Evolutionary conservation across 2,113 vertebrate species (phyloP), one percentile per base, ranked within the genome.

Genomic region (Mobula hypostoma): DNA sequence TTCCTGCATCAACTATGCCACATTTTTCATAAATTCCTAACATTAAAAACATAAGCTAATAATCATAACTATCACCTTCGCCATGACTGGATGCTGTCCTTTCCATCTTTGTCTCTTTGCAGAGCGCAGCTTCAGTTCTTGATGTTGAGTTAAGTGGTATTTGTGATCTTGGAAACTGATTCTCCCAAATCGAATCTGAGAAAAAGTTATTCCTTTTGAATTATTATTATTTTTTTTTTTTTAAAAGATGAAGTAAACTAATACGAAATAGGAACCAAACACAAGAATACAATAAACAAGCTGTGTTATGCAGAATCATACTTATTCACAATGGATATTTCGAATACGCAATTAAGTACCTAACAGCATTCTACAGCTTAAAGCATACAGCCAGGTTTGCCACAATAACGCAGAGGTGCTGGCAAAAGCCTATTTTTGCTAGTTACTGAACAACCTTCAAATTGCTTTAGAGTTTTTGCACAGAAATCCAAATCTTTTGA

Each of bases 111-210:
- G 96, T 96, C 95, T 95, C 96, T 58, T 97, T 97, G 96, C 97
- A 96, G 91, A 96, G 94, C 2, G 5, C 29, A 94, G 97, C 95
- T 94, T 97, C 94, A 94, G 95, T 95, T 98, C 97, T 96, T 96
- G 97, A 97, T 87, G 96, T 95, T 40, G 98, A 97, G 95, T 96
- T 96, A 95, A 98, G 96, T 79, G 98, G 96, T 94, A 98, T 95
- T 5, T 97, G 97, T 94, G 98, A 97, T 94, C 97, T 97, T 48
- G 98, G 97, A 94, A 98, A 97, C 74, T 97, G 97, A 95, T 96
- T 97, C 94, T 97, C 97, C 98, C 98, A 98, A 2, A 97, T 96
- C 12, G 98, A 97, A 96, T 98, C 98, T 97, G 95, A 95, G 94
- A 95, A 95, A 94, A 74, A 76, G 36, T 74, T 17, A 9, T 48